Evolutionary conservation across 2,113 vertebrate genomes (phyloP).

Genomic region (Loxodonta africana): DNA sequence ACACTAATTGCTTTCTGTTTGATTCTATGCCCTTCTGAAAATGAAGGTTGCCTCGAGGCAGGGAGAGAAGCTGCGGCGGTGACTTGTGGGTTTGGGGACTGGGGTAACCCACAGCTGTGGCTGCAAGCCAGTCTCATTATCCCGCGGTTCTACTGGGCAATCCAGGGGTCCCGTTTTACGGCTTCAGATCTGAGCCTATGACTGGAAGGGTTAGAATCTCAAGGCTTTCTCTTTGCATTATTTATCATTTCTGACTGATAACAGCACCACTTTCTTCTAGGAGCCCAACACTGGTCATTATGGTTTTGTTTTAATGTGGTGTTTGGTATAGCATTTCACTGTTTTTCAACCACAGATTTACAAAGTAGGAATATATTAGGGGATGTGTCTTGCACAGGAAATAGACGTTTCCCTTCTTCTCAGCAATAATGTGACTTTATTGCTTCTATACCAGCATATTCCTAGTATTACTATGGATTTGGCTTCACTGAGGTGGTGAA

Average conservation of each 20-base stretch:
- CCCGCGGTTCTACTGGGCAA: constrained; percentile 1
- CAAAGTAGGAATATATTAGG: constrained; percentile 52
- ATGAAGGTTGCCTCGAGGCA: constrained; percentile 75
- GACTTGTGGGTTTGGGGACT: constrained; percentile 62
- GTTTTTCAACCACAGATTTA: constrained; percentile 71
- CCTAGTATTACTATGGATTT: background rate
- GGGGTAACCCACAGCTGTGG: constrained; percentile 55
- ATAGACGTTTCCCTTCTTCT: constrained; percentile 43
- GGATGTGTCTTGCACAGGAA: constrained; percentile 51
- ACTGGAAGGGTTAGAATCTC: constrained; percentile 36
- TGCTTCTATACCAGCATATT: background rate
- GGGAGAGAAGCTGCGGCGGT: constrained; percentile 59
- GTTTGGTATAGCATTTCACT: constrained; percentile 65
- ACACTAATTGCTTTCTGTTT: constrained; percentile 83
- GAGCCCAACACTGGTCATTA: constrained; percentile 64
- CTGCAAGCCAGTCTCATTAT: constrained; percentile 75
- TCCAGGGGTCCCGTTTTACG: background rate
- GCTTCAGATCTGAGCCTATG: constrained; percentile 54
- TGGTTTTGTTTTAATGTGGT: constrained; percentile 77
- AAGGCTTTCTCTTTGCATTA: constrained; percentile 54
- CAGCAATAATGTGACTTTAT: background rate
- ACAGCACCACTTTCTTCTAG: constrained; percentile 70
- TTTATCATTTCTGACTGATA: constrained; percentile 80
- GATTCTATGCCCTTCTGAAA: constrained; percentile 81
- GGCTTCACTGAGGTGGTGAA: background rate